Percentiles rank a stretch among this genome's conserved stretches.
Conservation (phyloP, 2,797 vertebrate species). For the Acrocephalus scirpaceus region DNA sequence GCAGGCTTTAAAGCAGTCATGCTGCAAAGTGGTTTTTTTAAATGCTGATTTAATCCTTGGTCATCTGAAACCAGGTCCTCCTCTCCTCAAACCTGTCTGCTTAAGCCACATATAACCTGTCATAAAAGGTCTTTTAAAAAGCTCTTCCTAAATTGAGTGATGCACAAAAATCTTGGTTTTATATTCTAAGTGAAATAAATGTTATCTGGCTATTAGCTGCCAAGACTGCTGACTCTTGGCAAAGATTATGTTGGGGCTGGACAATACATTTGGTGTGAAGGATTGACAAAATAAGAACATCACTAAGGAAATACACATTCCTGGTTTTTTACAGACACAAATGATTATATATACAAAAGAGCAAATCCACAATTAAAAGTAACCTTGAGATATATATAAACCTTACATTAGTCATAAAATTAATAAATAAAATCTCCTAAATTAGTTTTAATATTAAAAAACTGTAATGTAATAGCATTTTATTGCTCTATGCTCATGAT, state of each 20-base stretch:
- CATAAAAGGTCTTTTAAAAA: neutral
- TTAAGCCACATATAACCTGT: neutral
- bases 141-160: neutral
- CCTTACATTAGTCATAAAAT: neutral
- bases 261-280: neutral
- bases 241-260: neutral
- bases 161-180: neutral
- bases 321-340: neutral
- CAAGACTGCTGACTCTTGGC: neutral
- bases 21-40: rapidly evolving
- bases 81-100: neutral
- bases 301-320: neutral
- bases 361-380: neutral
- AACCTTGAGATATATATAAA: neutral
- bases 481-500: neutral
- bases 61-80: neutral
- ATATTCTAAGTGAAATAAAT: neutral
- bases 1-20: neutral
- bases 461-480: neutral
- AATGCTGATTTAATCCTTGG: neutral
- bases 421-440: neutral
- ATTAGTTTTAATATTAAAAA: neutral
- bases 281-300: neutral
- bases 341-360: neutral
- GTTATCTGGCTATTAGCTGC: neutral